Percentiles rank a stretch among this genome's conserved stretches.
These are phyloP conservation scores for Drosophila nr. fundita DNA, from an alignment of 2,888 invertebrate genomes.

Conservation along the genomic window DNA sequence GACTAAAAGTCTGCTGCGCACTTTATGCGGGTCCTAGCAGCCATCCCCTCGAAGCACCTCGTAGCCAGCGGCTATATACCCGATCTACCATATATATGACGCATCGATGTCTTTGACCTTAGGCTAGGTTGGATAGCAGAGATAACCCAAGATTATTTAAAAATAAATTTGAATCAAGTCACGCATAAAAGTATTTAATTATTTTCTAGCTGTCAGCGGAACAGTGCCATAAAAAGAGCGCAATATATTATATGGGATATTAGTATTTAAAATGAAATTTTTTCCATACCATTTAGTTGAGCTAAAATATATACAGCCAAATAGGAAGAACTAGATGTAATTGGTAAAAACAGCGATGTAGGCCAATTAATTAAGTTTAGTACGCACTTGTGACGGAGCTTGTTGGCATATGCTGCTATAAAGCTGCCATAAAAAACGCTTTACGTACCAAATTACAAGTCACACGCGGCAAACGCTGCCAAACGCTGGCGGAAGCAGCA, in stretches of 20 bases:
- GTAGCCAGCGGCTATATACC: background rate
- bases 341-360: slow-evolving; percentile 34
- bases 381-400: slow-evolving; percentile 50
- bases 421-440: slow-evolving; percentile 62
- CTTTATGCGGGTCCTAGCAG: background rate
- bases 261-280: background rate
- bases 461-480: slow-evolving; percentile 39
- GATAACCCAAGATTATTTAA: background rate
- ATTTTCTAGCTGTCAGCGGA: background rate
- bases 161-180: background rate
- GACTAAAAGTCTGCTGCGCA: background rate
- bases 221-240: background rate
- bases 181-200: background rate
- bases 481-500: slow-evolving; percentile 53
- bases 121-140: background rate
- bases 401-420: slow-evolving; percentile 66
- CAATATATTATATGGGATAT: background rate
- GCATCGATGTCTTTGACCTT: background rate
- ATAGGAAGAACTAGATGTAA: slow-evolving; percentile 2
- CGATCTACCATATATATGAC: background rate
- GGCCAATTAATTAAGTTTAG: slow-evolving; percentile 77
- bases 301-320: background rate
- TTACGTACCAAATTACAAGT: slow-evolving; percentile 58
- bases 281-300: slow-evolving; percentile 1
- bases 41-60: background rate